These are phyloP conservation scores for Reticulitermes lucifugus DNA, from an alignment of 2,888 invertebrate genomes.

Conservation along the genomic window DNA sequence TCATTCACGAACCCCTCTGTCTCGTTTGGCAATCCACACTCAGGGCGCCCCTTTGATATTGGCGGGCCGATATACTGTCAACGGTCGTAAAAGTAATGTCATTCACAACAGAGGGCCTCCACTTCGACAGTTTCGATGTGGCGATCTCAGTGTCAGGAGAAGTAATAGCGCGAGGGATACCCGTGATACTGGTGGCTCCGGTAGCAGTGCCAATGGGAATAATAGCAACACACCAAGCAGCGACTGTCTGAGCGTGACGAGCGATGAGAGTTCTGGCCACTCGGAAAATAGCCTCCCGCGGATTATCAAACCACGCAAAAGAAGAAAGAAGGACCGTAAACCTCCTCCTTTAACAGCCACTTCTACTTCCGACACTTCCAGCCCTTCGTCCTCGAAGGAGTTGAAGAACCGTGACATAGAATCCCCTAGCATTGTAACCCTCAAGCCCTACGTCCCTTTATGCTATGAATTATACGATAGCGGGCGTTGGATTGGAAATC, in stretches of 20 bases:
- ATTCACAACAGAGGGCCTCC: slow-evolving; percentile 51
- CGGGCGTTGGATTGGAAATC: slow-evolving; percentile 46
- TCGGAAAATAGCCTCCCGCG: slow-evolving; percentile 85
- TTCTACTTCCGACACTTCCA: slow-evolving; percentile 44
- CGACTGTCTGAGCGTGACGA: slow-evolving; percentile 79
- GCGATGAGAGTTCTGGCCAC: slow-evolving; percentile 80
- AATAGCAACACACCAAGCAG: slow-evolving; percentile 66
- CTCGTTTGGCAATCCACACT: slow-evolving; percentile 83
- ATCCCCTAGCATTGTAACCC: slow-evolving; percentile 58
- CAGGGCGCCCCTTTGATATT: slow-evolving; percentile 88
- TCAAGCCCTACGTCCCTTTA: slow-evolving; percentile 66
- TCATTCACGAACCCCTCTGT: slow-evolving; percentile 68
- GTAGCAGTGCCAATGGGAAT: not conserved
- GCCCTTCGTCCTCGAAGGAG: slow-evolving; percentile 61
- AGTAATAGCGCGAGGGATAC: slow-evolving; percentile 11
- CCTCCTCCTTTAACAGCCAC: slow-evolving; percentile 72
- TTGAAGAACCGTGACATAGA: slow-evolving; percentile 35
- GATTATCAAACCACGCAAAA: slow-evolving; percentile 89
- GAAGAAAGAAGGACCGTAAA: slow-evolving; percentile 90
- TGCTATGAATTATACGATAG: slow-evolving; percentile 58
- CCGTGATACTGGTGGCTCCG: slow-evolving; percentile 55
- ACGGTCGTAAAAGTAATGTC: slow-evolving; percentile 63
- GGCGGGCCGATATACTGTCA: slow-evolving; percentile 71
- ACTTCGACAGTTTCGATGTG: not conserved
- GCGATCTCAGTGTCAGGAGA: slow-evolving; percentile 29